phyloP scores from a whole-genome alignment of 2,113 vertebrate species.

The Mustela nigripes region DNA sequence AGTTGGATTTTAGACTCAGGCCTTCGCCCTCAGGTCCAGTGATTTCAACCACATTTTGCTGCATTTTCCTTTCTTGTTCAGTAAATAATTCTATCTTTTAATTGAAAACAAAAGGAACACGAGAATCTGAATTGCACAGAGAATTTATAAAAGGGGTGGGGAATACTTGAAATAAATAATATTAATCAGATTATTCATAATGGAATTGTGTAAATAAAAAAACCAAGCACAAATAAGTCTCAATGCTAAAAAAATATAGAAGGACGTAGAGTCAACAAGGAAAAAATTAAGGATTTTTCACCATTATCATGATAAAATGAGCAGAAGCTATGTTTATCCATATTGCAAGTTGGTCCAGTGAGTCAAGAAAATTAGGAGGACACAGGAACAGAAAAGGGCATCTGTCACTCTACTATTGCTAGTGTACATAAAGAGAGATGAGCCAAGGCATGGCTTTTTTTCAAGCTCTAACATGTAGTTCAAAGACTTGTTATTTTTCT shows the following conservation, averaged over 20 bases:
- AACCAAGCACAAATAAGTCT: not conserved
- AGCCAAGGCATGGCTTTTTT: not conserved
- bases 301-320: not conserved
- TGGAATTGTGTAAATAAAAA: not conserved
- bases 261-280: not conserved
- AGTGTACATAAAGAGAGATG: not conserved
- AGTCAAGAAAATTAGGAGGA: not conserved
- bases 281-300: not conserved
- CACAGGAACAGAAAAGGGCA: not conserved
- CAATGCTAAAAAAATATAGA: not conserved
- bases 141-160: not conserved
- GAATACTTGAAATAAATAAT: not conserved
- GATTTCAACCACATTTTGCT: not conserved
- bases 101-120: not conserved
- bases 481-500: not conserved
- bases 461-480: not conserved
- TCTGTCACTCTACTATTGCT: not conserved
- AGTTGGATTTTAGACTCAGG: not conserved
- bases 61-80: not conserved
- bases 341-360: not conserved
- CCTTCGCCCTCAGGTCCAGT: accelerated
- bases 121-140: not conserved
- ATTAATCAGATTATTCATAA: not conserved
- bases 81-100: not conserved
- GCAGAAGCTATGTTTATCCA: not conserved